Base-by-base conservation (phyloP, 2,888 invertebrate genomes). In the Drosophila picticornis region DNA sequence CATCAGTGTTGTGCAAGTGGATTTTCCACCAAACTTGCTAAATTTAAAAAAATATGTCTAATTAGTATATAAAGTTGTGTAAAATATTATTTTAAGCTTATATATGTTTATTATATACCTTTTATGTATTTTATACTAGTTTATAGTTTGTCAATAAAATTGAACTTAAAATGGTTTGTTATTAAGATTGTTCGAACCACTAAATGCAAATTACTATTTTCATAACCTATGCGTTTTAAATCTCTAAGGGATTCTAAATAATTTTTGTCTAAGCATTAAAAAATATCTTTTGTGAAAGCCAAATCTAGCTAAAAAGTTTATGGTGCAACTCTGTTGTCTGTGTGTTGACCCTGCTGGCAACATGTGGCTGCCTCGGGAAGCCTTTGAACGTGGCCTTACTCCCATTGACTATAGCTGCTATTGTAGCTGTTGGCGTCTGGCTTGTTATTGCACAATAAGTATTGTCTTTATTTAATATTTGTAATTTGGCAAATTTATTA, bases 401-500 rank as follows among this genome's bases (percentile, higher is more conserved):
- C 53, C 53, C 56, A 69, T 50, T 36, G 22, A 66, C 36, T 55
- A 40, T 46, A 32, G 27, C 13, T 72, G 62, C 19, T 71, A 50
- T 6, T 65, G n/a, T 53, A 51, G 51, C 34, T 77, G 63, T 52
- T 81, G 84, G 87, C 81, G 65, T 80, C 72, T 76, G 78, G 72
- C 68, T 77, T 79, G 79, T 81, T 81, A 79, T 81, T 79, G 77
- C 81, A 62, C 77, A 89, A 89, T 87, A 82, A 78, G 83, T 62
- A 85, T 85, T 89, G 89, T 87, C 87, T 85, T 90, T 86, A 90
- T 88, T 88, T 88, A 90, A 87, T 87, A 80, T 82, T 84, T 88
- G 88, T 90, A 85, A 87, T 87, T 87, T 86, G 90, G 84, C 80
- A 88, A 83, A 87, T 90, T 88, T 87, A 90, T 87, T 90, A 90